Conservation (phyloP, 2,113 vertebrate genomes). For the Muscicapa adusta region DNA sequence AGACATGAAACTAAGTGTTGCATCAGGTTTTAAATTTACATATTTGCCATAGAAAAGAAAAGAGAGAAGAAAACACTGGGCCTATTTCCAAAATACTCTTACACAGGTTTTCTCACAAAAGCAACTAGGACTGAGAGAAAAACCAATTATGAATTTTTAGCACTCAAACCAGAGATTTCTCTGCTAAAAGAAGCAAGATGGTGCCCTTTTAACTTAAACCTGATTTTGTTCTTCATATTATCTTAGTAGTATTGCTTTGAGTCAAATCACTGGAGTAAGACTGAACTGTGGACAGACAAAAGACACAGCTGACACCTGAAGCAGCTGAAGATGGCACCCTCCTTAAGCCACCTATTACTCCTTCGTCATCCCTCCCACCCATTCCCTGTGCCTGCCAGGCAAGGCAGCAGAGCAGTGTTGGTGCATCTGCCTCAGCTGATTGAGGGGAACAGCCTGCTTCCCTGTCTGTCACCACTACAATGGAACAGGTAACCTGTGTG, state of each 20-base stretch:
- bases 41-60: neutral
- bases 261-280: neutral
- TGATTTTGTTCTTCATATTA: neutral
- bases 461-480: neutral
- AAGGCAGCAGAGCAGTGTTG: neutral
- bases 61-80: neutral
- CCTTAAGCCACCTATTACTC: neutral
- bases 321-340: neutral
- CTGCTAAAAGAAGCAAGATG: neutral
- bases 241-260: neutral
- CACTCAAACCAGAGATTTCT: neutral
- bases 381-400: neutral
- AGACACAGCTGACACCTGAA: neutral
- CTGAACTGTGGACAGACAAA: neutral
- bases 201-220: neutral
- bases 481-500: neutral
- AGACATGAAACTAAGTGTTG: neutral
- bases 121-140: neutral
- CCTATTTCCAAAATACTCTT: neutral
- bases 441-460: neutral
- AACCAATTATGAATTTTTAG: neutral
- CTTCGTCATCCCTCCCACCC: neutral
- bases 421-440: neutral
- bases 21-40: slow-evolving; percentile 4
- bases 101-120: neutral